A percentile compares a stretch with the other conserved stretches of the same genome.
Evolutionary conservation across 2,113 vertebrate species (phyloP).

Genomic region (Synchiropus splendidus): DNA sequence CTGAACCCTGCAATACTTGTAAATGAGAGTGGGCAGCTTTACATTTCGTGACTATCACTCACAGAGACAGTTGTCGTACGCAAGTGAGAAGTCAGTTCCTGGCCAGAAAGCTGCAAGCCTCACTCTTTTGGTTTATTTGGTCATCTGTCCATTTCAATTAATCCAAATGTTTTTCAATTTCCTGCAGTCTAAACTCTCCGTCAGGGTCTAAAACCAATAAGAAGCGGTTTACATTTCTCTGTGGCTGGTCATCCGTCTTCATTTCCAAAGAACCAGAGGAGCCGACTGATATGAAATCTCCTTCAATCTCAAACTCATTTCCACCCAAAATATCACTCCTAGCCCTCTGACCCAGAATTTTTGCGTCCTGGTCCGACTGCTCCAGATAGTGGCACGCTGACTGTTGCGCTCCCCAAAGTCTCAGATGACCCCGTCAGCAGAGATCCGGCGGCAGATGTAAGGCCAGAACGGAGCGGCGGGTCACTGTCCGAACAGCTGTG

Average conservation of each 20-base stretch:
- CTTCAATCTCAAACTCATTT: slow-evolving; percentile 13
- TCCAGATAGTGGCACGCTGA: neutral
- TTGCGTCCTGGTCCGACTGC: slow-evolving; percentile 1
- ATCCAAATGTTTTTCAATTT: too few species aligned
- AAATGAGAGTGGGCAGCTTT: too few species aligned
- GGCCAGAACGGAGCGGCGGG: neutral
- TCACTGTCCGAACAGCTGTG: slow-evolving; percentile 8
- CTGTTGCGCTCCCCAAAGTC: slow-evolving; percentile 2
- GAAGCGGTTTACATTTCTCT: neutral
- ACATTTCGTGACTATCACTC: too few species aligned
- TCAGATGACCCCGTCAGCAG: slow-evolving; percentile 4
- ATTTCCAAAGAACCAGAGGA: neutral
- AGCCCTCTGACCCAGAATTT: slow-evolving; percentile 1
- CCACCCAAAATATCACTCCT: slow-evolving; percentile 6
- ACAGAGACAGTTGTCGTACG: too few species aligned
- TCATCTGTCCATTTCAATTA: too few species aligned
- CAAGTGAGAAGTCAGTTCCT: too few species aligned
- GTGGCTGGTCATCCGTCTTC: neutral
- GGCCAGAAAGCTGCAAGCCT: too few species aligned
- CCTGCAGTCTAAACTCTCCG: too few species aligned
- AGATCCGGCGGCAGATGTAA: slow-evolving; percentile 5
- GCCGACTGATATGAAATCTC: slow-evolving; percentile 5
- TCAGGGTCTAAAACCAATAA: neutral
- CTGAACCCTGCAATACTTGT: too few species aligned
- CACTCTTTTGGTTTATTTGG: too few species aligned